phyloP scores from a whole-genome alignment of 1,140 invertebrate species.

The Ostrea denselamellosa region DNA sequence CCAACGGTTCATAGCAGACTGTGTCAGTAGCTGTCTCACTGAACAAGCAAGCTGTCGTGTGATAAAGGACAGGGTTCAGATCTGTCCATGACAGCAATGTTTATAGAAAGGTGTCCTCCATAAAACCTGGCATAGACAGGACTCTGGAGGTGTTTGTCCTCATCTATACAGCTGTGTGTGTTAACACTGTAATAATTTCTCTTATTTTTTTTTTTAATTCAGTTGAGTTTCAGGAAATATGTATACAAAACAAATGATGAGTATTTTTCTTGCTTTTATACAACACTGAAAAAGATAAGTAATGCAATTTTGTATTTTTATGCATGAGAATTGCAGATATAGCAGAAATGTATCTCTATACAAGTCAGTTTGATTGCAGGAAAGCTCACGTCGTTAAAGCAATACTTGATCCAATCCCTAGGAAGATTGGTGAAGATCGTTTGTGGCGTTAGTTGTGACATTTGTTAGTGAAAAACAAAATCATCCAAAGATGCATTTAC shows the following conservation, averaged over 20 bases:
- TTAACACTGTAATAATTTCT: neutral
- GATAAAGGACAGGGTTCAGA: neutral
- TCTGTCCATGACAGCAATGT: constrained; percentile 21
- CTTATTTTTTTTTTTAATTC: neutral
- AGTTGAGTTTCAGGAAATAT: neutral
- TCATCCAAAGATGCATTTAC: no score
- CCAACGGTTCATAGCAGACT: constrained; percentile 62
- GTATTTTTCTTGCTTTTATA: neutral
- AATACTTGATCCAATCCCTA: no score
- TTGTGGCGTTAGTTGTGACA: no score
- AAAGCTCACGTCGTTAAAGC: no score
- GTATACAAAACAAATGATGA: neutral
- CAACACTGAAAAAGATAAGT: neutral
- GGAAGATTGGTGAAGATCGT: no score
- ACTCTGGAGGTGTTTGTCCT: neutral
- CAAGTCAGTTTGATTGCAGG: no score
- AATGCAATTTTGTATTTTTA: no score
- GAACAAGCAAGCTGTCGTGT: constrained; percentile 18
- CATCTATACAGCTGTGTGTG: constrained; percentile 22
- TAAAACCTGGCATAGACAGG: constrained; percentile 11
- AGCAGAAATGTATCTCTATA: no score
- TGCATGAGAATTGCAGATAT: no score
- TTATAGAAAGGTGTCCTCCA: constrained; percentile 9
- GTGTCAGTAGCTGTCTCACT: constrained; percentile 54
- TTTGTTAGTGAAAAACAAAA: no score